Conservation (phyloP, 2,888 invertebrate genomes). For the Spodoptera exigua region DNA sequence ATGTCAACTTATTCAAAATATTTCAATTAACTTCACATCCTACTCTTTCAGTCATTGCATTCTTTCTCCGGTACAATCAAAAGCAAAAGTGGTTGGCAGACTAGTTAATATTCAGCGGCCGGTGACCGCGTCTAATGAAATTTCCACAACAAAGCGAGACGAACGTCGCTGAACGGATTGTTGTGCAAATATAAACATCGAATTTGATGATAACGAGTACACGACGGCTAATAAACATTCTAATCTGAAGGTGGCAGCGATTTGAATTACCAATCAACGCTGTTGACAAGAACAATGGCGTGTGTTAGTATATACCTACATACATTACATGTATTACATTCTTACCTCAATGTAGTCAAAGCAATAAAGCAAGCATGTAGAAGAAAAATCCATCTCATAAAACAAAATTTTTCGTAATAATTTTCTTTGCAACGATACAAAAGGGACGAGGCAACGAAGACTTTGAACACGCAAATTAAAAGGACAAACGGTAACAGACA, state of each 20-base stretch:
- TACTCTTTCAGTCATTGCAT: constrained; percentile 31
- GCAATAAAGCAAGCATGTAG: constrained; percentile 21
- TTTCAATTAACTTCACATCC: constrained; percentile 38
- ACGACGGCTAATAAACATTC: constrained; percentile 59
- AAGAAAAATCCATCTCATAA: too few species aligned
- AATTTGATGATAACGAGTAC: constrained; percentile 76
- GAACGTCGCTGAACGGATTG: constrained; percentile 70
- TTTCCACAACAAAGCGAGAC: constrained; percentile 85
- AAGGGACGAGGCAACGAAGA: constrained; percentile 57
- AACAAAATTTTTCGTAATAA: constrained; percentile 27
- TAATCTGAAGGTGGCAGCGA: constrained; percentile 55
- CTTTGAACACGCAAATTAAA: constrained; percentile 69
- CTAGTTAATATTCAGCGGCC: constrained; percentile 83
- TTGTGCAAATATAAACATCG: constrained; percentile 86
- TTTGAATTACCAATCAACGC: constrained; percentile 47
- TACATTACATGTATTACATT: constrained; percentile 1
- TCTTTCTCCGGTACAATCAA: constrained; percentile 55
- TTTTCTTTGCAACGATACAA: constrained; percentile 32
- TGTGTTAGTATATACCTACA: not conserved
- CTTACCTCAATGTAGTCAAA: constrained; percentile 4
- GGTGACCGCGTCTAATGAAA: constrained; percentile 82
- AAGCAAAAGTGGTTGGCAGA: constrained; percentile 70
- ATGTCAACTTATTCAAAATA: constrained; percentile 22
- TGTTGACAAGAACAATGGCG: constrained; percentile 20
- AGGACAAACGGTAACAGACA: constrained; percentile 73